A percentile compares a stretch with the other conserved stretches of the same genome.
These are phyloP conservation scores for Microtus oregoni DNA, from an alignment of 2,113 vertebrate genomes.

Conservation along the genomic window DNA sequence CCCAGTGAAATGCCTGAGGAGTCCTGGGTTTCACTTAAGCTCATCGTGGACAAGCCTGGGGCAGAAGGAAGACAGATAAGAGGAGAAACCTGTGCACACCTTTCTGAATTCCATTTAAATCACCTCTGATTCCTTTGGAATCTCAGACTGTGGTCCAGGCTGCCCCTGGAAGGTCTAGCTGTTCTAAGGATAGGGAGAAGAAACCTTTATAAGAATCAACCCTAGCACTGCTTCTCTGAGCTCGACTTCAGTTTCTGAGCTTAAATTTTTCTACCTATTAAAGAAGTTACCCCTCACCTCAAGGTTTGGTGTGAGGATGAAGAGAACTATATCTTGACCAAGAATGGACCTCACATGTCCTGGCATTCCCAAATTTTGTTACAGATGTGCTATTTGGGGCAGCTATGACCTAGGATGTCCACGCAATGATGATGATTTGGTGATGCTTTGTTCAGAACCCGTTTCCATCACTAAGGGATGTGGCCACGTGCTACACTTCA, in stretches of 20 bases:
- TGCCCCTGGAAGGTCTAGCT: not conserved
- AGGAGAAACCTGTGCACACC: not conserved
- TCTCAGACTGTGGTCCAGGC: not conserved
- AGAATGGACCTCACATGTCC: not conserved
- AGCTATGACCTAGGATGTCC: too few relatives aligned
- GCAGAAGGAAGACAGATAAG: not conserved
- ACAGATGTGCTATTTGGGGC: not conserved
- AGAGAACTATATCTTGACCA: not conserved
- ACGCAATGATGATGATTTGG: not conserved
- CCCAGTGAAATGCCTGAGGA: not conserved
- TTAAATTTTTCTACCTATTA: not conserved
- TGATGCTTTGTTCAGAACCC: not conserved
- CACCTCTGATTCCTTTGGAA: not conserved
- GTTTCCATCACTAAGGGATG: not conserved
- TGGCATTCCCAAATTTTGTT: not conserved
- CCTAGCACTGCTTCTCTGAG: not conserved
- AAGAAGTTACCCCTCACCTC: not conserved
- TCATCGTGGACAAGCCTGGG: not conserved
- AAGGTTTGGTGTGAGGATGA: not conserved
- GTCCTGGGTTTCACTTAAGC: not conserved
- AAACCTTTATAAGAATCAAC: not conserved
- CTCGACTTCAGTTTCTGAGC: not conserved
- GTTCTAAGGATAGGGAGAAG: rapidly evolving
- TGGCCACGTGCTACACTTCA: not conserved
- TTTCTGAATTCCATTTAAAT: not conserved